These are phyloP conservation scores for Myotis myotis DNA, from an alignment of 2,797 vertebrate genomes.

Conservation along the genomic window DNA sequence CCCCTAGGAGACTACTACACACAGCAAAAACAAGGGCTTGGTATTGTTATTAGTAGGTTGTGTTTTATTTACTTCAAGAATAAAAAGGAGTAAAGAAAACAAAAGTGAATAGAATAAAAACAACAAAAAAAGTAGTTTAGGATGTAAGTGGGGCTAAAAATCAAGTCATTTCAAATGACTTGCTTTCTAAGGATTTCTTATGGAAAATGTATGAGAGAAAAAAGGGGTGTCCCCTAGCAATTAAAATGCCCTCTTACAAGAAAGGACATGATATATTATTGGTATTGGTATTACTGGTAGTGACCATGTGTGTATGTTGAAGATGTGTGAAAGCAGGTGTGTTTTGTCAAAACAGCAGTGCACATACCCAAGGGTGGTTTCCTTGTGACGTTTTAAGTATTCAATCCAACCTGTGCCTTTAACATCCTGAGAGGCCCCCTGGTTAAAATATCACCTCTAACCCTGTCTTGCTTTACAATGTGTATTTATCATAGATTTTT, in stretches of 20 bases:
- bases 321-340: neutral
- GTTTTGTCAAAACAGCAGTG: neutral
- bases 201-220: neutral
- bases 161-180: neutral
- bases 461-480: neutral
- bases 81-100: neutral
- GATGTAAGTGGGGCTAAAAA: neutral
- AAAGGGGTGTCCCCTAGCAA: neutral
- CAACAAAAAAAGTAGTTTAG: neutral
- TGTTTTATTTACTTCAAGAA: neutral
- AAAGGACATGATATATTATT: neutral
- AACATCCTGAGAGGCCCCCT: neutral
- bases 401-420: neutral
- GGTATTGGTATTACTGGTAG: neutral
- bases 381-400: neutral
- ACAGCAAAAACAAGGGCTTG: neutral
- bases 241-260: neutral
- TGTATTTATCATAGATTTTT: neutral
- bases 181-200: conserved; percentile 18
- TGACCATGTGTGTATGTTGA: rapidly evolving
- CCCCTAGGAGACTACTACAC: rapidly evolving
- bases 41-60: neutral
- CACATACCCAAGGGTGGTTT: too few species aligned
- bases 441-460: conserved; percentile 37
- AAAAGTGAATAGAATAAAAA: neutral